Evolutionary conservation across 2,888 invertebrate genomes (phyloP), one percentile per base, ranked within the genome.

Genomic region (Eristalinus aeneus): DNA sequence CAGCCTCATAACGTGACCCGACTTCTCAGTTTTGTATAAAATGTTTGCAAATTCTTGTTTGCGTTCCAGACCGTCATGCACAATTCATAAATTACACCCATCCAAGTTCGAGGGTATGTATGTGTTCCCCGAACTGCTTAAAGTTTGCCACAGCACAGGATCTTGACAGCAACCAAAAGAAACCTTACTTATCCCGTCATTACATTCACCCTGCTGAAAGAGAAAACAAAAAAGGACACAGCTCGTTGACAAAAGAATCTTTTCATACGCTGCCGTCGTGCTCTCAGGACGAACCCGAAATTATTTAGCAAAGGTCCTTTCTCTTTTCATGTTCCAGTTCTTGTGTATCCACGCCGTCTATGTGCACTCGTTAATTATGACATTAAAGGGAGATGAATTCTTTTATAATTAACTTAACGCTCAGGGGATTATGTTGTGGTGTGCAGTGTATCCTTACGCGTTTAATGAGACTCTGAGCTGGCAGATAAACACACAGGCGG

Each of bases 341-440:
- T 16, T n/a, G 16, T 46, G 46, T 46, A 46, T 46, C 31, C 46
- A 65, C 11, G 27, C 46, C 10, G 46, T 46, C 23, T 53, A 46
- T 27, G 46, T 46, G 46, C 11, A 20, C 67, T 68, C 54, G 31
- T 54, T 68, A 54, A 68, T 54, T 68, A 34, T 68, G 54, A 54
- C 67, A 27, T 54, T 68, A 68, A 68, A 68, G 54, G 16, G 32
- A 68, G 46, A 46, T 46, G 54, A 54, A 68, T 68, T 68, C 32
- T 68, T 53, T 68, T 32, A 32, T 68, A 68, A 68, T 54, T 68
- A 68, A 68, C 67, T 68, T 22, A 68, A 68, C 67, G 67, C 67
- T 68, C 22, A 31, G 20, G 67, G 67, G 67, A 68, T 68, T 54
- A 32, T 53, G 32, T 68, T 68, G 16, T 46, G 46, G 46, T 46